phyloP scores from a whole-genome alignment of 2,113 vertebrate species.

The Platysteira castanea region DNA sequence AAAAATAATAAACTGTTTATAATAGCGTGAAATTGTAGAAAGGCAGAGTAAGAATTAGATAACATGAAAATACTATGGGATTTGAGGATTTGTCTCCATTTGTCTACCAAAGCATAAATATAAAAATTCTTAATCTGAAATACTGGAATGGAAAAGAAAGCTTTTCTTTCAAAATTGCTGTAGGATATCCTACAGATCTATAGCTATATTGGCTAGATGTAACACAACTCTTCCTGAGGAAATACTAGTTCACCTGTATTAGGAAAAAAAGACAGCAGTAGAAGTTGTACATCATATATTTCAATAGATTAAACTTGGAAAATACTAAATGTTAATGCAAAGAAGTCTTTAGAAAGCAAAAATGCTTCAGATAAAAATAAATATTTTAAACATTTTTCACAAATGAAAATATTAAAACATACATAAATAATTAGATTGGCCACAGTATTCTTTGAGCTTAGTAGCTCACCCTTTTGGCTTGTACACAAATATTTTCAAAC shows the following conservation, averaged over 20 bases:
- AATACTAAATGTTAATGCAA: background rate
- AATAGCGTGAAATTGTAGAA: background rate
- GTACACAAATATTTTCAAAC: background rate
- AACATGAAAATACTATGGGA: background rate
- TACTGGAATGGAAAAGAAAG: background rate
- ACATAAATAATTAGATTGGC: background rate
- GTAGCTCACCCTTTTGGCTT: background rate
- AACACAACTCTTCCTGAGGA: background rate
- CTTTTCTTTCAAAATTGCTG: background rate
- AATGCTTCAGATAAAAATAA: background rate
- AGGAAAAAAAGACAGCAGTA: background rate
- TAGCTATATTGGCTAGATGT: background rate
- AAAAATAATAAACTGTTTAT: constrained; percentile 30
- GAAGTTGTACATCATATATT: background rate
- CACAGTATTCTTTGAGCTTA: background rate
- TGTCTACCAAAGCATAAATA: background rate
- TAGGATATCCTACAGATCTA: background rate
- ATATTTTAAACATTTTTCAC: background rate
- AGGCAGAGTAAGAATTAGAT: background rate
- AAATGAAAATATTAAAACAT: background rate
- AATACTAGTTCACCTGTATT: background rate
- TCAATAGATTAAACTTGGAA: background rate
- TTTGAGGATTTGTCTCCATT: constrained; percentile 26
- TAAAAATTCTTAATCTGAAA: background rate
- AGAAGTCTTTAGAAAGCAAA: background rate